A percentile compares a stretch with the other conserved stretches of the same genome.
Evolutionary conservation across 2,797 vertebrate genomes (phyloP).

Genomic region (Uromys caudimaculatus): DNA sequence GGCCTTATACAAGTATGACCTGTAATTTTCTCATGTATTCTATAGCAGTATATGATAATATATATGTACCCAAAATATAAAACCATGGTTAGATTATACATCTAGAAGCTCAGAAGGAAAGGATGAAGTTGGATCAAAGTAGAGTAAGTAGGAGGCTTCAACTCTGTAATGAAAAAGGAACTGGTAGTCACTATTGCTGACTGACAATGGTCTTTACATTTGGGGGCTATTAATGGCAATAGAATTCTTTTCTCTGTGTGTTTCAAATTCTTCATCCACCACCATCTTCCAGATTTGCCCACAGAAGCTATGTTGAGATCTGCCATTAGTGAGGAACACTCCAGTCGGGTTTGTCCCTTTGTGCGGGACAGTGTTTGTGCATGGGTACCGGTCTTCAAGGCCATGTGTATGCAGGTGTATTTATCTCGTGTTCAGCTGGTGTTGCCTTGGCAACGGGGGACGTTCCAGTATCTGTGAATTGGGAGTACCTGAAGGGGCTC

Average conservation of each 20-base stretch:
- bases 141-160: background rate
- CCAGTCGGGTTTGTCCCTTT: background rate
- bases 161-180: background rate
- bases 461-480: background rate
- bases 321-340: too few relatives aligned
- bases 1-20: background rate
- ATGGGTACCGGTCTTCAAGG: rapidly evolving
- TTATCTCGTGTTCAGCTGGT: background rate
- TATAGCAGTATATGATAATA: background rate
- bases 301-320: background rate
- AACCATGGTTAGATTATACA: background rate
- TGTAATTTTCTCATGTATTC: background rate
- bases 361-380: background rate
- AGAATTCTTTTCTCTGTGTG: background rate
- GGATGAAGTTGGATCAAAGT: background rate
- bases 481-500: background rate
- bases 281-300: background rate
- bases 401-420: background rate
- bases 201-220: background rate
- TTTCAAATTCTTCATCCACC: slow-evolving; percentile 8
- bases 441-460: slow-evolving; percentile 64
- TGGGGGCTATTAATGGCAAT: background rate
- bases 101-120: background rate
- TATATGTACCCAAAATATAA: too few relatives aligned
- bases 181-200: background rate